Evolutionary conservation across 2,888 invertebrate species (phyloP), one percentile per base, ranked within the genome.

Genomic region (Netelia melanura): DNA sequence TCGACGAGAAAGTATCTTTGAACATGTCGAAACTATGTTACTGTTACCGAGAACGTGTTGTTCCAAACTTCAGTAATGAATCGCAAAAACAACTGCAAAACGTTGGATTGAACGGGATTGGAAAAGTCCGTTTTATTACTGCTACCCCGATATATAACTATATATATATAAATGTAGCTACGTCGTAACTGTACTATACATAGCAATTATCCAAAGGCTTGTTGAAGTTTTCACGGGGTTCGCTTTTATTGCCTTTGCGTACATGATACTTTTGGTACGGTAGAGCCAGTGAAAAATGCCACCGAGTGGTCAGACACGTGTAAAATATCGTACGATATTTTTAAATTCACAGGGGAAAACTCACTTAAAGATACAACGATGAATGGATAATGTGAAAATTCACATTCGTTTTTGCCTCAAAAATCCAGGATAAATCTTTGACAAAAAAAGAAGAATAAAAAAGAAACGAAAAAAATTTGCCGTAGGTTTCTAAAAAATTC

Each of bases 1-100:
- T 48, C 48, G 10, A 10, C 25, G 3, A 48, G 38, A 56, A 54
- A 25, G 48, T 56, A 62, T 62, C 38, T 38, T 23, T 10, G 38
- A 72, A 77, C 82, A 71, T 72, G n/a, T 52, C 8, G 56, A 62
- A 58, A 30, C 52, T 25, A 6, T 65, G 17, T 68, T 14, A 11
- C 72, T 43, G 14, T 54, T 62, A 1, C 62, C 11, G 61, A 48
- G 44, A 70, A 58, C 43, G 44, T 43, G 75, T 81, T 64, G 48
- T 67, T 72, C 62, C 14, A 74, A 84, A 78, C 70, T 84, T 78
- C 64, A 48, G 74, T 81, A 68, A 81, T 65, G 75, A 80, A 25
- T 30, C 71, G 44, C n/a, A 43, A 56, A 62, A 64, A 67, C 48
- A 65, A 80, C 52, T n/a, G 25, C 9, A 6, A 30, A 58, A 81